A percentile compares a stretch with the other conserved stretches of the same genome.
phyloP scores from a whole-genome alignment of 2,797 vertebrate genomes.

The Gymnoscopelus braueri region DNA sequence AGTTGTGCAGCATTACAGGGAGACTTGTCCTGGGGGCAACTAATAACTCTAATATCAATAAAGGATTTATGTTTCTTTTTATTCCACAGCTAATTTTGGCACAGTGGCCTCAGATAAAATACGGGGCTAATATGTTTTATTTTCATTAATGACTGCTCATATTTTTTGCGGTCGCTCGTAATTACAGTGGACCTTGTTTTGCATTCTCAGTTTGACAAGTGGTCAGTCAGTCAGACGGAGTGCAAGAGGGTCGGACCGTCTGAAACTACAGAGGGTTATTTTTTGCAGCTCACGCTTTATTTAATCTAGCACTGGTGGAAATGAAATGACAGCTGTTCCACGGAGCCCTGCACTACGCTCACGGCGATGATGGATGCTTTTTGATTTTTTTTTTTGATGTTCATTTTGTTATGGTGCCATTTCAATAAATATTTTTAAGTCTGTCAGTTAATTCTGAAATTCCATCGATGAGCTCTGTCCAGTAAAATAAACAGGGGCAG shows the following conservation, averaged over 20 bases:
- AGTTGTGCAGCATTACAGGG: constrained; percentile 19
- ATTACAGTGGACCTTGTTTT: constrained; percentile 50
- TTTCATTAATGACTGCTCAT: constrained; percentile 61
- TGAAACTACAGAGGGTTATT: constrained; percentile 32
- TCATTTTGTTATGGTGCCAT: constrained; percentile 75
- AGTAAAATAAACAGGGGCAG: constrained; percentile 83
- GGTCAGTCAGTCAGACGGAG: constrained; percentile 73
- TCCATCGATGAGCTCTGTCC: constrained; percentile 80
- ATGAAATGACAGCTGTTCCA: constrained; percentile 67
- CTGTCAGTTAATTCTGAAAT: constrained; percentile 87
- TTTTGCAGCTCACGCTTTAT: constrained; percentile 58
- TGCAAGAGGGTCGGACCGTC: constrained; percentile 47
- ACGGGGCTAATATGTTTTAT: constrained; percentile 39
- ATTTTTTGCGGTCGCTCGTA: constrained; percentile 47
- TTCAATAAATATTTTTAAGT: constrained; percentile 85
- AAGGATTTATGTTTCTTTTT: constrained; percentile 14
- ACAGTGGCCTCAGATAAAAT: constrained; percentile 36
- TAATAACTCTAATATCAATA: constrained; percentile 40
- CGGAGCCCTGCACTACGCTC: constrained; percentile 32
- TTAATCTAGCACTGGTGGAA: constrained; percentile 66
- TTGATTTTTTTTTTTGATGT: constrained; percentile 69
- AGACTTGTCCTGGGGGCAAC: constrained; percentile 11
- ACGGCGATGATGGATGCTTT: constrained; percentile 73
- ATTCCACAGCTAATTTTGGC: constrained; percentile 42
- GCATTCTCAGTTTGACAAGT: constrained; percentile 70